Evolutionary conservation across 2,113 vertebrate genomes (phyloP).

Genomic region (Centropristis striata): DNA sequence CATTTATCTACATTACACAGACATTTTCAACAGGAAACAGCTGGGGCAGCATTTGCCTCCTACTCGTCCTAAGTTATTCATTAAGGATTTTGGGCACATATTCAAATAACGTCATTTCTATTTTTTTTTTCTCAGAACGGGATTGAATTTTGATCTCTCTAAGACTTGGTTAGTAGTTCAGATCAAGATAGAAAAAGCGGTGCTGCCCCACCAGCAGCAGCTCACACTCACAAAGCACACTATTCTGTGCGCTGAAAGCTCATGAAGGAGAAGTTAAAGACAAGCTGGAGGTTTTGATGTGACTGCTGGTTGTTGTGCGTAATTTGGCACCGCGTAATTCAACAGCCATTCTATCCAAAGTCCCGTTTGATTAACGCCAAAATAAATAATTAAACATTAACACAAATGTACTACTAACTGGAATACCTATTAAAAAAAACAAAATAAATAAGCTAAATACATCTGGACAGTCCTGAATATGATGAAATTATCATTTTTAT

Average conservation of each 20-base stretch:
- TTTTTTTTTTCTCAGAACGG: constrained; percentile 85
- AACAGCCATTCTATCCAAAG: constrained; percentile 35
- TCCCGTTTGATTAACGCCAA: constrained; percentile 29
- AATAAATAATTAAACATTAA: constrained; percentile 47
- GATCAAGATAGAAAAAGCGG: constrained; percentile 58
- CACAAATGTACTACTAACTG: constrained; percentile 5
- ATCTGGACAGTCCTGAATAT: constrained; percentile 5
- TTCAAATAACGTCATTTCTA: constrained; percentile 99
- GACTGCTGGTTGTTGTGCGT: constrained; percentile 52
- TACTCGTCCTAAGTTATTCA: constrained; percentile 99
- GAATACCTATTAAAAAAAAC: constrained; percentile 22
- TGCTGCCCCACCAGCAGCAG: constrained; percentile 53
- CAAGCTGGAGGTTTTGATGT: constrained; percentile 40
- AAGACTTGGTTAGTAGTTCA: constrained; percentile 77
- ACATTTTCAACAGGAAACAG: constrained; percentile 99
- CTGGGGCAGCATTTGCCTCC: constrained; percentile 98
- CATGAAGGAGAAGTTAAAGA: constrained; percentile 57
- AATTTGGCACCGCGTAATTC: constrained; percentile 64
- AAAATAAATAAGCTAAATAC: neutral
- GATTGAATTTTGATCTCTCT: constrained; percentile 85
- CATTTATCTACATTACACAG: constrained; percentile 99
- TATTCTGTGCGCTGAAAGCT: constrained; percentile 42
- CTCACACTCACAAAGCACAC: constrained; percentile 39
- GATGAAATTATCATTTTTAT: constrained; percentile 30
- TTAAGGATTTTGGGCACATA: constrained; percentile 98